Evolutionary conservation across 2,888 invertebrate genomes (phyloP), one percentile per base, ranked within the genome.

Genomic region (Protula sp.): DNA sequence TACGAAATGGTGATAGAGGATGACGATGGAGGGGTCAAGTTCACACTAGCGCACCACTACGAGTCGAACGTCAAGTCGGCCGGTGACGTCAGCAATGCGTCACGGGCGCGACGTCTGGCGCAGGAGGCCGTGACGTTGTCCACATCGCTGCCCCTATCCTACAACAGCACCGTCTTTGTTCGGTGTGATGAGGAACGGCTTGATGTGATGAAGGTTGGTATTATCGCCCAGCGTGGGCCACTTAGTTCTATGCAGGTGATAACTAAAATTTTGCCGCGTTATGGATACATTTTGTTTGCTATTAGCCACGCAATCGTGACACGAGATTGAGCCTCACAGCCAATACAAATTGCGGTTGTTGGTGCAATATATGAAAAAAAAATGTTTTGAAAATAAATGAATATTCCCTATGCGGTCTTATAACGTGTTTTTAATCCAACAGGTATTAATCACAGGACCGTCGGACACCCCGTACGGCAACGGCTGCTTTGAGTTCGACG

Each of bases 121-220:
- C 95, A 94, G 84, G 94, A 95, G 83, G 90, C 93, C 51, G 93
- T 94, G 65, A 94, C 94, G 30, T 85, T 95, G 56, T 92, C 92
- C 67, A 93, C 92, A 60, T 90, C 91, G 69, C 85, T 95, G 74
- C 95, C 95, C 66, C 86, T 95, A 60, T 93, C 93, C 54, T 91
- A 89, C 82, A 92, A 91, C 81, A 92, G 92, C 79, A 91, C 92
- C 67, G 94, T 95, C 65, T 95, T 95, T 85, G 94, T 95, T 67
- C 87, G 95, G 70, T 92, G 92, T 82, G 94, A 94, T 83, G 89
- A 92, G 64, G 94, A 94, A 81, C 86, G 94, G 64, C 86, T 95
- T 69, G 94, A 95, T 81, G 88, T 94, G 67, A 95, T 95, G 94
- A 95, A 95, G 86, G 91, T 88, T 76, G n/a, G n/a, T n/a, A n/a